Evolutionary conservation across 2,888 invertebrate species (phyloP).

Genomic region (Chrysomela aeneicollis): DNA sequence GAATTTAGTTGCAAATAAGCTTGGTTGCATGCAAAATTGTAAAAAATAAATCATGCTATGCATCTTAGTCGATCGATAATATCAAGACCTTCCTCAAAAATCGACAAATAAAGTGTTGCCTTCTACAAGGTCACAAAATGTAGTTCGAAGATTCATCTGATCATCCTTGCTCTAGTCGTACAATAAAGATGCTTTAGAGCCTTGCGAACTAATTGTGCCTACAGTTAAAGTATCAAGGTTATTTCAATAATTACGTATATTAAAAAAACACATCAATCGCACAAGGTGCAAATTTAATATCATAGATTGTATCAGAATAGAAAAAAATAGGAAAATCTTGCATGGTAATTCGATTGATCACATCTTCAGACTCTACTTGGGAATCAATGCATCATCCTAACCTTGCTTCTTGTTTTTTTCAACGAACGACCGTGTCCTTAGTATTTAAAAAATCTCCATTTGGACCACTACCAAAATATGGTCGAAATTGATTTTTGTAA

Average conservation of each 20-base stretch:
- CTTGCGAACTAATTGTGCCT: constrained; percentile 21
- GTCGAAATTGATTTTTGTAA: no score
- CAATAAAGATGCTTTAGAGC: constrained; percentile 27
- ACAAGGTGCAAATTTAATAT: constrained; percentile 3
- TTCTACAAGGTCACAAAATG: constrained; percentile 25
- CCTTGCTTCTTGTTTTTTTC: no score
- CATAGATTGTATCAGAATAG: not conserved
- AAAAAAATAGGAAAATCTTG: not conserved
- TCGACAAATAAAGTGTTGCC: constrained; percentile 25
- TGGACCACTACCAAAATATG: no score
- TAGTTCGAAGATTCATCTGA: constrained; percentile 30
- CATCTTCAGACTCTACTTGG: no score
- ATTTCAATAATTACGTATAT: constrained; percentile 2
- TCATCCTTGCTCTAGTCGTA: constrained; percentile 40
- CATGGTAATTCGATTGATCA: no score
- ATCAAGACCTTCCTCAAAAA: constrained; percentile 30
- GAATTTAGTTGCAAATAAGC: no score
- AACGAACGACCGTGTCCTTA: no score
- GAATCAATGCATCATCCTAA: no score
- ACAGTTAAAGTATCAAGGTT: constrained; percentile 22
- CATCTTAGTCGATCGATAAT: not conserved
- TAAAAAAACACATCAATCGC: not conserved
- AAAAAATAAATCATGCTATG: not conserved
- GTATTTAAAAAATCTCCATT: no score
- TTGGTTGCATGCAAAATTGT: no score